Conservation (phyloP, 2,797 vertebrate species). For the Peromyscus attwateri region DNA sequence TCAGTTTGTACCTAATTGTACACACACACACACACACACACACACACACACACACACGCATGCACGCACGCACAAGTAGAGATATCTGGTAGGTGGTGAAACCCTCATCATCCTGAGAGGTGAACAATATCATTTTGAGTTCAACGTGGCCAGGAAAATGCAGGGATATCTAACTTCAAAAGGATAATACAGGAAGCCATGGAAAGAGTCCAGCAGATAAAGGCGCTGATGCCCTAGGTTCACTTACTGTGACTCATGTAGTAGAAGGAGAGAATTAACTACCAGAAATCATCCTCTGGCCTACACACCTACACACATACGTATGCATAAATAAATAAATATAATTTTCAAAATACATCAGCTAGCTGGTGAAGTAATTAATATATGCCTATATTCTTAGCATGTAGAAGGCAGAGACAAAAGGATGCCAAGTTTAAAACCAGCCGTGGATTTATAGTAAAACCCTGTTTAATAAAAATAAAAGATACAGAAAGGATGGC, state of each 20-base stretch:
- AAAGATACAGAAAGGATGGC: neutral
- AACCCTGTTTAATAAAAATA: neutral
- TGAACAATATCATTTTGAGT: neutral
- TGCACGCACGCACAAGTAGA: neutral
- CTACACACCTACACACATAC: neutral
- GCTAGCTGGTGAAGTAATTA: neutral
- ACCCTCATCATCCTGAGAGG: neutral
- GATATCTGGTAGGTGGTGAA: neutral
- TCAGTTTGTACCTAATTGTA: neutral
- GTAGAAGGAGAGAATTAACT: neutral
- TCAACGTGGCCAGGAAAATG: neutral
- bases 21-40: neutral
- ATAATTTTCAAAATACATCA: neutral
- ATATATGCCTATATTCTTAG: neutral
- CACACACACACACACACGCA: neutral
- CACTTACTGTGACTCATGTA: neutral
- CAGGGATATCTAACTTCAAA: neutral
- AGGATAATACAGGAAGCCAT: neutral
- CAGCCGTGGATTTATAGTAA: neutral
- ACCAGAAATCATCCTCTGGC: neutral
- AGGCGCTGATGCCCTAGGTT: neutral
- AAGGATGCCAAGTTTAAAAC: neutral
- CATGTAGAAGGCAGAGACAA: neutral
- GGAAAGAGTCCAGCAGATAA: neutral
- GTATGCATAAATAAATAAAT: neutral